Conservation (phyloP, 2,113 vertebrate genomes). For the Gopherus evgoodei region DNA sequence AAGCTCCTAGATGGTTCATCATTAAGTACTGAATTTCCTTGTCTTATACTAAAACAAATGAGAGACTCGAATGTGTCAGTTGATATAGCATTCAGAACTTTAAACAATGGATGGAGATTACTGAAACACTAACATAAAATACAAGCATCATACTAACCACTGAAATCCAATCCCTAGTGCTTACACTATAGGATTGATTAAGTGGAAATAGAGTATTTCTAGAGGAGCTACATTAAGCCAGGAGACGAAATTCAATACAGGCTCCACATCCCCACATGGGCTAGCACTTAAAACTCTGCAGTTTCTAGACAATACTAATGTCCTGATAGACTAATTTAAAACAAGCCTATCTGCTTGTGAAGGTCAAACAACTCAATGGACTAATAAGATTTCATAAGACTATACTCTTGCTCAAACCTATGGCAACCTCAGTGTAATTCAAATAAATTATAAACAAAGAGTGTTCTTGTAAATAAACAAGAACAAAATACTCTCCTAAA, state of each 20-base stretch:
- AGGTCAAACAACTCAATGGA: not conserved
- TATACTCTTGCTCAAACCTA: not conserved
- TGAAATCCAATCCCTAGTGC: fast-evolving
- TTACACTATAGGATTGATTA: not conserved
- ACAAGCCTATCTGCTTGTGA: not conserved
- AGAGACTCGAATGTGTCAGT: not conserved
- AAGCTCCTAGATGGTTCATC: not conserved
- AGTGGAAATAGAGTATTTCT: not conserved
- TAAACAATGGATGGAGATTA: not conserved
- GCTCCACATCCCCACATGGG: not conserved
- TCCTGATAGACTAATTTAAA: not conserved
- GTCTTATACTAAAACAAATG: not conserved
- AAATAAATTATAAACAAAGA: not conserved
- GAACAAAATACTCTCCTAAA: not conserved
- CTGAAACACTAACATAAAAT: not conserved
- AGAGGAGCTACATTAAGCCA: not conserved
- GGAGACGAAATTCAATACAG: not conserved
- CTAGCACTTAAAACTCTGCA: not conserved
- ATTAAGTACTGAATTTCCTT: not conserved
- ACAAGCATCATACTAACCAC: not conserved
- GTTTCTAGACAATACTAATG: not conserved
- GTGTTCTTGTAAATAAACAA: not conserved
- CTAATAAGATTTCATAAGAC: not conserved
- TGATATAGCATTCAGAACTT: not conserved
- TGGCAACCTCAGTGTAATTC: not conserved